Percentiles rank a stretch among this genome's conserved stretches.
phyloP scores from a whole-genome alignment of 2,113 vertebrate species.

The Cephalopholis sonnerati region DNA sequence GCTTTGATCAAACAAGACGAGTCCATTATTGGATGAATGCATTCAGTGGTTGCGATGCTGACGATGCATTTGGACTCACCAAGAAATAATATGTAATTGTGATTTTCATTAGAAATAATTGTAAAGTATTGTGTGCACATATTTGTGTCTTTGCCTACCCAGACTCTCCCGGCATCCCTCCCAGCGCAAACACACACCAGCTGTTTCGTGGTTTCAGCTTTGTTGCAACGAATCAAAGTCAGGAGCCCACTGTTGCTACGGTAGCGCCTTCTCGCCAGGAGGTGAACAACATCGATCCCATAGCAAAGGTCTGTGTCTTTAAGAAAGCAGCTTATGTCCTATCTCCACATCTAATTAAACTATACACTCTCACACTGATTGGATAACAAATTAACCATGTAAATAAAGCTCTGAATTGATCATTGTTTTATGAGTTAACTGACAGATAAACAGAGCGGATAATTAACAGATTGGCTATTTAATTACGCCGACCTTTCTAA shows the following conservation, averaged over 20 bases:
- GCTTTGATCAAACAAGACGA: background rate
- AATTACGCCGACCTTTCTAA: constrained; percentile 32
- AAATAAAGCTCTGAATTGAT: constrained; percentile 3
- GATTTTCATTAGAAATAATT: no score
- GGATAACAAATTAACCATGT: background rate
- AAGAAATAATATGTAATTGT: background rate
- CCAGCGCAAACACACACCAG: constrained; percentile 95
- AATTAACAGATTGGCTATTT: constrained; percentile 14
- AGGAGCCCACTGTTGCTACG: constrained; percentile 81
- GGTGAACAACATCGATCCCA: constrained; percentile 86
- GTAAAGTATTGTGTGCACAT: background rate
- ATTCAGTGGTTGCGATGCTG: no score
- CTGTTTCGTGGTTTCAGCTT: constrained; percentile 98
- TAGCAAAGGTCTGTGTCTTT: constrained; percentile 89
- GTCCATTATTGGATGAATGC: no score
- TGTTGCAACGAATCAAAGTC: constrained; percentile 90
- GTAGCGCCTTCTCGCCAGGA: constrained; percentile 67
- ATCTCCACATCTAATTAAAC: background rate
- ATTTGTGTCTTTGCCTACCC: constrained; percentile 47
- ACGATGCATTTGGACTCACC: background rate
- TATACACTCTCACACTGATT: background rate
- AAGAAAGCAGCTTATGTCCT: background rate
- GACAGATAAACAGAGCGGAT: background rate
- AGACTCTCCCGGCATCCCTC: constrained; percentile 97
- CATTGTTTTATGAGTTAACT: background rate